Conservation (phyloP, 2,888 invertebrate species). For the Adelognathus sp. region DNA sequence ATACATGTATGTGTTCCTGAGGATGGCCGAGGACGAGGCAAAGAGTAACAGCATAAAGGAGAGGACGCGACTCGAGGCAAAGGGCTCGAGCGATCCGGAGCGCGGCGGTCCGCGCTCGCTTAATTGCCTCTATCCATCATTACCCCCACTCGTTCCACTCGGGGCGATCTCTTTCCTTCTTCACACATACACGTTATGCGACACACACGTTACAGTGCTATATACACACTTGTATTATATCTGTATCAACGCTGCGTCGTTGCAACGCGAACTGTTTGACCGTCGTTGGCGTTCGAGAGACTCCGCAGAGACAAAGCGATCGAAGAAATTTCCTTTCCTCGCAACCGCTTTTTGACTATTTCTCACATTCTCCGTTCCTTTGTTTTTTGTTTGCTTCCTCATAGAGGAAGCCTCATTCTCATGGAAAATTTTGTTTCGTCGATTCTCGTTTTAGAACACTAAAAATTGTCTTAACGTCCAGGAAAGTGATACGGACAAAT, state of each 20-base stretch:
- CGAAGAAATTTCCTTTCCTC: conserved; percentile 30
- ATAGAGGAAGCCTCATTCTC: no score
- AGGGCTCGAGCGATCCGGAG: conserved; percentile 65
- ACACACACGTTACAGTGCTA: background rate
- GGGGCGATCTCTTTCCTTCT: conserved; percentile 40
- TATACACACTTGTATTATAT: background rate
- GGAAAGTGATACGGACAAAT: no score
- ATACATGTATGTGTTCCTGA: conserved; percentile 17
- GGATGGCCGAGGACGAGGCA: conserved; percentile 1
- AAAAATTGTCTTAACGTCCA: no score
- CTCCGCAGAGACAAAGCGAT: conserved; percentile 33
- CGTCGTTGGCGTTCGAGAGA: conserved; percentile 6
- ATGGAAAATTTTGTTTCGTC: no score
- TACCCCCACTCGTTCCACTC: conserved; percentile 62
- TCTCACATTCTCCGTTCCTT: background rate
- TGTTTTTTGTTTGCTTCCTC: background rate
- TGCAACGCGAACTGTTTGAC: background rate
- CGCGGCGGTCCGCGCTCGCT: conserved; percentile 69
- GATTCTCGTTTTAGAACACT: no score
- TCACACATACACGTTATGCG: background rate
- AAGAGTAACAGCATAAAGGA: conserved; percentile 29
- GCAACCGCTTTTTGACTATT: background rate
- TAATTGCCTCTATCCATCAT: conserved; percentile 74
- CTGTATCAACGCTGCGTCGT: background rate
- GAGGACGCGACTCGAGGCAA: conserved; percentile 49